Conservation (phyloP, 2,797 vertebrate genomes). For the Phalanger gymnotis region DNA sequence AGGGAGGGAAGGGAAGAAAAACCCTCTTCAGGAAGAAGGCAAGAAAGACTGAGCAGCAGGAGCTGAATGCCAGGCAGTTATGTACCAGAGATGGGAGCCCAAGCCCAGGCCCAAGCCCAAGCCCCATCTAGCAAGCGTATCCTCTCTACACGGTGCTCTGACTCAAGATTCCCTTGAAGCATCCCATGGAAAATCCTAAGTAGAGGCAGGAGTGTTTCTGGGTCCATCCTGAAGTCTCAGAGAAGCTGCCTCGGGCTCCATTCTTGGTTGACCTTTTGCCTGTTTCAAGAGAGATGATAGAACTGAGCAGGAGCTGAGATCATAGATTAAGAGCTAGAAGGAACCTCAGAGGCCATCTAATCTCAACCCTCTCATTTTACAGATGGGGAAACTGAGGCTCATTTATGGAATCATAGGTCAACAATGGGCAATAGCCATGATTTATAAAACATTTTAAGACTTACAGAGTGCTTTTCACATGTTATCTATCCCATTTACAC, state of each 20-base stretch:
- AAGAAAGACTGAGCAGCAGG: background rate
- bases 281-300: slow-evolving; percentile 22
- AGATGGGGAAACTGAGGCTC: background rate
- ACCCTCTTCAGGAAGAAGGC: background rate
- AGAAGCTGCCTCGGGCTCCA: background rate
- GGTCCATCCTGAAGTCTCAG: background rate
- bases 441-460: background rate
- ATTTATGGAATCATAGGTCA: background rate
- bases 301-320: background rate
- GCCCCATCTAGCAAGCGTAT: background rate
- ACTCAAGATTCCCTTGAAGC: background rate
- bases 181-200: background rate
- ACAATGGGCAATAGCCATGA: background rate
- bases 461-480: background rate
- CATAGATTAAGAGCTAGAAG: background rate
- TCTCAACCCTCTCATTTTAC: background rate
- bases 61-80: background rate
- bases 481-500: background rate
- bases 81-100: background rate
- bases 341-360: background rate
- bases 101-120: background rate
- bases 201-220: background rate
- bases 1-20: background rate
- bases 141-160: background rate
- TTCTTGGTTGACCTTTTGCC: slow-evolving; percentile 45